Evolutionary conservation across 2,888 invertebrate species (phyloP).

Genomic region (Schizotus pectinicornis): DNA sequence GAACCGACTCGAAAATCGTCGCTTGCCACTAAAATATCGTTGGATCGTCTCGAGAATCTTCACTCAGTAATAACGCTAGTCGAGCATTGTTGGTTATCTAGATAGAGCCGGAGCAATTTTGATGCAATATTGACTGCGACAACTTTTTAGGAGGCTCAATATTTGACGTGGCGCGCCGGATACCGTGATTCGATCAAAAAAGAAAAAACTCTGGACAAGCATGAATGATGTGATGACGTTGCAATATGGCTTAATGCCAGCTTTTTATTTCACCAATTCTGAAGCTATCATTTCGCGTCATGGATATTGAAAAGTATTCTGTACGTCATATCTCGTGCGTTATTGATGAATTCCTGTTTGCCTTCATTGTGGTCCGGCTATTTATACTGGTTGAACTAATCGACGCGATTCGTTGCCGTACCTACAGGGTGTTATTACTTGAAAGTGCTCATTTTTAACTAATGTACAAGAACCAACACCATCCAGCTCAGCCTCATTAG

Average conservation of each 20-base stretch:
- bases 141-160: neutral
- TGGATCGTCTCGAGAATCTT: no score
- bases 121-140: no score
- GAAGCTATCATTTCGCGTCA: neutral
- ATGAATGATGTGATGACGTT: neutral
- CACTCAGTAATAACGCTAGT: no score
- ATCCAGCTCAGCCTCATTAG: no score
- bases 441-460: neutral
- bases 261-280: neutral
- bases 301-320: slow-evolving; percentile 14
- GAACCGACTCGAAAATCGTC: no score
- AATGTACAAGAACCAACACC: no score
- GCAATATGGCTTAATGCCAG: neutral
- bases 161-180: neutral
- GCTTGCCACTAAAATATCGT: no score
- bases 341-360: slow-evolving; percentile 24
- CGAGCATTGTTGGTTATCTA: no score
- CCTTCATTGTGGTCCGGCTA: slow-evolving; percentile 19
- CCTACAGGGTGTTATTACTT: neutral
- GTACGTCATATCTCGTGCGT: slow-evolving; percentile 18
- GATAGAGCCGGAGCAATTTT: no score
- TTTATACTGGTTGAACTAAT: slow-evolving; percentile 14
- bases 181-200: neutral
- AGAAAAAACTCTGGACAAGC: slow-evolving; percentile 3
- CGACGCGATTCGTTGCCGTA: neutral